Conservation (phyloP, 2,888 invertebrate species). For the Mythimna pallens region DNA sequence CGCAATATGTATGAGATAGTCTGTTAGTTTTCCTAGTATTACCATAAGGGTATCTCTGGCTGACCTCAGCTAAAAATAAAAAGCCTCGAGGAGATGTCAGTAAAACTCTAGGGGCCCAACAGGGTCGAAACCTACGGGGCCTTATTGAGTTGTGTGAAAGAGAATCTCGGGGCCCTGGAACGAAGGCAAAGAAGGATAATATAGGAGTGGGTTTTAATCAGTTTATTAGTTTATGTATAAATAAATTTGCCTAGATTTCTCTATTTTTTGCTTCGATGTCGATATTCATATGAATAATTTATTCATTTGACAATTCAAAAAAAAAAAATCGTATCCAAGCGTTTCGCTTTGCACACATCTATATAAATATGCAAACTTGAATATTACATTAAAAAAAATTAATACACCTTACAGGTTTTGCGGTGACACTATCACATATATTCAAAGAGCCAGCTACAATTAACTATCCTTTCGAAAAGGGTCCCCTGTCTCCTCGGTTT, state of each 20-base stretch:
- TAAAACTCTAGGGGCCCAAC: too few relatives aligned
- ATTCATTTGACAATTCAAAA: background rate
- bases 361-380: background rate
- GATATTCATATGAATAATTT: background rate
- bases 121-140: too few relatives aligned
- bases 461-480: slow-evolving; percentile 99
- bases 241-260: too few relatives aligned
- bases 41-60: background rate
- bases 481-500: slow-evolving; percentile 98
- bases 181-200: too few relatives aligned
- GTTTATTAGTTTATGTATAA: too few relatives aligned
- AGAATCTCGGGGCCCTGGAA: too few relatives aligned
- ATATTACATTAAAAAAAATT: background rate
- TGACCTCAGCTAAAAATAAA: too few relatives aligned
- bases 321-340: background rate
- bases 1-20: slow-evolving; percentile 17
- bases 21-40: background rate
- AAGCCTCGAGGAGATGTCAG: too few relatives aligned
- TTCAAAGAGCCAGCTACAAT: slow-evolving; percentile 98
- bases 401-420: slow-evolving; percentile 91
- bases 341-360: background rate
- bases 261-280: too few relatives aligned
- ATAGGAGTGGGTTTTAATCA: too few relatives aligned
- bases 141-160: too few relatives aligned
- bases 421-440: slow-evolving; percentile 93